A percentile compares a stretch with the other conserved stretches of the same genome.
Evolutionary conservation across 2,888 invertebrate genomes (phyloP).

Genomic region (Ceratothoa steindachneri): DNA sequence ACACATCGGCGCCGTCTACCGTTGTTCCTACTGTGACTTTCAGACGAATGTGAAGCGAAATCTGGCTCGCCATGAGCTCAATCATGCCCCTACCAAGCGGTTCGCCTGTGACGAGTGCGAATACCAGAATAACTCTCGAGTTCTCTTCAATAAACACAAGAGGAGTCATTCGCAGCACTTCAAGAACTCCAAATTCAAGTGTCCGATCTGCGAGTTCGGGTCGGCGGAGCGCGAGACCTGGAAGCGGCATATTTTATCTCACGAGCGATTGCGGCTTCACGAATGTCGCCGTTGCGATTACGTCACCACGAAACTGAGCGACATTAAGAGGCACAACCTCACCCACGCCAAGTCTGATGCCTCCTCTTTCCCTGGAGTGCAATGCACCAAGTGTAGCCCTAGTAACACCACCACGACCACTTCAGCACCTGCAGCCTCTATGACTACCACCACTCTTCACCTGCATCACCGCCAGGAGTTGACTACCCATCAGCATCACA

Average conservation of each 20-base stretch:
- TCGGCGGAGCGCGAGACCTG: not conserved
- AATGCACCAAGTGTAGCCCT: not conserved
- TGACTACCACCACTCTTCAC: too few species aligned
- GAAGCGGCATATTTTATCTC: not conserved
- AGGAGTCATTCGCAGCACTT: not conserved
- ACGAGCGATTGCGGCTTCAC: not conserved
- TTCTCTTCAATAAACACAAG: not conserved
- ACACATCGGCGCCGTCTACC: not conserved
- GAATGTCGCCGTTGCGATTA: not conserved
- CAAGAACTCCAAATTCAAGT: slow-evolving; percentile 6
- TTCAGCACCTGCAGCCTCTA: too few species aligned
- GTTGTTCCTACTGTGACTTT: slow-evolving; percentile 4
- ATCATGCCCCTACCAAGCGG: not conserved
- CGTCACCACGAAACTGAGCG: not conserved
- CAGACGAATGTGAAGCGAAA: not conserved
- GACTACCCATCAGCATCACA: too few species aligned
- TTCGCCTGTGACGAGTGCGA: not conserved
- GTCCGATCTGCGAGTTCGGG: not conserved
- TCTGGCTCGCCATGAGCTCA: not conserved
- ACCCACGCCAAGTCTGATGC: not conserved
- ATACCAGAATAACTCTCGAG: not conserved
- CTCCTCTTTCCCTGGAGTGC: not conserved
- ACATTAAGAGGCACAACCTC: slow-evolving; percentile 1
- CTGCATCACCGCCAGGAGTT: not conserved
- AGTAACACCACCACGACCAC: not conserved